phyloP scores from a whole-genome alignment of 2,797 vertebrate genomes.

The Enteromius paludinosus region DNA sequence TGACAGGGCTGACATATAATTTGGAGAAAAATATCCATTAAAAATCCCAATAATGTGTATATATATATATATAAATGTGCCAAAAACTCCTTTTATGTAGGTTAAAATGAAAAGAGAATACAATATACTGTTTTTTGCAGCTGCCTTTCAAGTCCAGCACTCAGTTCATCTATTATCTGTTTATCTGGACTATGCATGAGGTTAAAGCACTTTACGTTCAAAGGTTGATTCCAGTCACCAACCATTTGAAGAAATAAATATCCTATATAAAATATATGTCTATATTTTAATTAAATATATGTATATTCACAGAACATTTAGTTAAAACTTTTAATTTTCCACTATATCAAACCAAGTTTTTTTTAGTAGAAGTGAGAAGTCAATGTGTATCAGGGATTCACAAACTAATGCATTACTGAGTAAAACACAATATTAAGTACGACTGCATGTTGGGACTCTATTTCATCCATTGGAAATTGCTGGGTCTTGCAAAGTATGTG shows the following conservation, averaged over 20 bases:
- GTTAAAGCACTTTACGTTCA: neutral
- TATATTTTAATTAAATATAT: neutral
- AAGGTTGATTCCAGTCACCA: constrained; percentile 1
- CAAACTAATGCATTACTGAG: neutral
- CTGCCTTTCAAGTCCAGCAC: too few relatives aligned
- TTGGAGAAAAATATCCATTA: too few relatives aligned
- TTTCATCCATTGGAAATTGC: neutral
- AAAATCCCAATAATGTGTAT: too few relatives aligned
- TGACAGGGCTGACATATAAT: too few relatives aligned
- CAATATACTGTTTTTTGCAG: too few relatives aligned
- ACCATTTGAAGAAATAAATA: neutral
- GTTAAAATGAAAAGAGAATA: too few relatives aligned
- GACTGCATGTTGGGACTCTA: neutral
- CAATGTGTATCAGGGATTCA: too few relatives aligned
- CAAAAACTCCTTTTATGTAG: too few relatives aligned
- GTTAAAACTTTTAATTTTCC: neutral
- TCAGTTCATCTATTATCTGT: neutral
- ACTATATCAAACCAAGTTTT: neutral
- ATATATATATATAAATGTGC: too few relatives aligned
- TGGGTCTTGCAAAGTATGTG: neutral
- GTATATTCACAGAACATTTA: neutral
- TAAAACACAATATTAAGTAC: neutral
- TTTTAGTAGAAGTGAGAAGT: neutral
- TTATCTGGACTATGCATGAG: neutral
- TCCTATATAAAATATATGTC: too few relatives aligned